phyloP scores from a whole-genome alignment of 53 echinoderm and acorn worm species.

The Pentamera pediparva region DNA sequence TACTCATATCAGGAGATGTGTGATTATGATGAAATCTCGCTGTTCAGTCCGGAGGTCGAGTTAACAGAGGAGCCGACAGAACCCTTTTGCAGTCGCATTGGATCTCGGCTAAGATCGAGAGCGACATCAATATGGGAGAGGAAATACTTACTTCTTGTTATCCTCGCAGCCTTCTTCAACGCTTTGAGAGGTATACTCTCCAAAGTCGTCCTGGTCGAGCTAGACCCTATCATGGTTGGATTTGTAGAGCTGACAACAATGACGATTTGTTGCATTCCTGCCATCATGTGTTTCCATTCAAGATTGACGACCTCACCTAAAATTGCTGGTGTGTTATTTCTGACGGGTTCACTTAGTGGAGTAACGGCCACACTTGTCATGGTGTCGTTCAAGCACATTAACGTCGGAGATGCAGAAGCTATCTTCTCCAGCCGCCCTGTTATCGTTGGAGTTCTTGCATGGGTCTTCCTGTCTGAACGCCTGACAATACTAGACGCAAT shows the following conservation, averaged over 20 bases:
- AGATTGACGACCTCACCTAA: neutral
- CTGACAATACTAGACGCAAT: neutral
- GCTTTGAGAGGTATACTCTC: neutral
- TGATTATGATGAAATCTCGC: too few species aligned
- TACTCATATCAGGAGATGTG: too few species aligned
- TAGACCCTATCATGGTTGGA: conserved; percentile 3
- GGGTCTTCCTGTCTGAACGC: neutral
- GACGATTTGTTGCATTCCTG: conserved; percentile 6
- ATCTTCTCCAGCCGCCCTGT: neutral
- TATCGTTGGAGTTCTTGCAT: neutral
- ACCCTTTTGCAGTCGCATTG: too few species aligned
- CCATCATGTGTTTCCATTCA: neutral
- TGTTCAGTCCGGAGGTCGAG: too few species aligned
- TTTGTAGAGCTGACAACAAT: neutral
- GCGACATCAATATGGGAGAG: too few species aligned
- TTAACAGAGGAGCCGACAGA: too few species aligned
- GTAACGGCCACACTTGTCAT: neutral
- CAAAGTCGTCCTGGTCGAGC: neutral
- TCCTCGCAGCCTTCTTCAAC: neutral
- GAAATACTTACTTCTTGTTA: neutral
- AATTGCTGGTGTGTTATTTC: neutral
- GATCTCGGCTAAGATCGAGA: too few species aligned
- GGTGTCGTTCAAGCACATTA: neutral
- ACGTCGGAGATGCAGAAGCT: conserved; percentile 3
- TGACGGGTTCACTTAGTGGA: neutral